Evolutionary conservation across 2,113 vertebrate species (phyloP).

Genomic region (Coreoperca whiteheadi): DNA sequence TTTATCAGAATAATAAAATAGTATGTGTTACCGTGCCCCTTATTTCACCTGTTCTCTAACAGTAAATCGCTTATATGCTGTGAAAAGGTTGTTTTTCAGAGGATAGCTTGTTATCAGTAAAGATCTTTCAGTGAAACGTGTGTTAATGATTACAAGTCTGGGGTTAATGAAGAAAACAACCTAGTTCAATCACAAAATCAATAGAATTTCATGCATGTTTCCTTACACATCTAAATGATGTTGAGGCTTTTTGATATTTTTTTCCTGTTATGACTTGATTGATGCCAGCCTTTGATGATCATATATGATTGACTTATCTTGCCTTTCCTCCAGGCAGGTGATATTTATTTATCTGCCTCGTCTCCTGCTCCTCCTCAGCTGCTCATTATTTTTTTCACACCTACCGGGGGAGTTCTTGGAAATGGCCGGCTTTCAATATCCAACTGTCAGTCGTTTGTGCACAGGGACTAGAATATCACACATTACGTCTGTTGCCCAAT

Average conservation of each 20-base stretch:
- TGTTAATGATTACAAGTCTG: not conserved
- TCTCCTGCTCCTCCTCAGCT: constrained; percentile 49
- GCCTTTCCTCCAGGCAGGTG: constrained; percentile 73
- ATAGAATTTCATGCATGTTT: constrained; percentile 12
- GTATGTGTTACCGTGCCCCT: not conserved
- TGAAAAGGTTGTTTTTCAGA: constrained; percentile 1
- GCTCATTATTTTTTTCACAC: constrained; percentile 65
- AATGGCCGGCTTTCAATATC: constrained; percentile 43
- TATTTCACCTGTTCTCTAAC: not conserved
- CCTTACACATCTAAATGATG: constrained; percentile 3
- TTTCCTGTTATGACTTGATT: constrained; percentile 63
- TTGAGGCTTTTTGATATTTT: constrained; percentile 16
- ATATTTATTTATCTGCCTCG: constrained; percentile 80
- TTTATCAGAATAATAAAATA: not conserved
- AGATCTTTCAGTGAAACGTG: not conserved
- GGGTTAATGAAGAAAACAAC: not conserved
- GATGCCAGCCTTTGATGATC: constrained; percentile 79
- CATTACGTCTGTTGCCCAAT: constrained; percentile 62
- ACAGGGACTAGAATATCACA: constrained; percentile 57
- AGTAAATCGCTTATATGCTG: not conserved
- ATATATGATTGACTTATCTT: constrained; percentile 63
- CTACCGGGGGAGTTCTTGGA: constrained; percentile 45
- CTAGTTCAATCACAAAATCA: not conserved
- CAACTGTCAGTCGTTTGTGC: constrained; percentile 63
- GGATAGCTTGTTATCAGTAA: not conserved